Percentiles rank a stretch among this genome's conserved stretches.
Conservation (phyloP, 2,113 vertebrate genomes). For the Oryzias celebensis region DNA sequence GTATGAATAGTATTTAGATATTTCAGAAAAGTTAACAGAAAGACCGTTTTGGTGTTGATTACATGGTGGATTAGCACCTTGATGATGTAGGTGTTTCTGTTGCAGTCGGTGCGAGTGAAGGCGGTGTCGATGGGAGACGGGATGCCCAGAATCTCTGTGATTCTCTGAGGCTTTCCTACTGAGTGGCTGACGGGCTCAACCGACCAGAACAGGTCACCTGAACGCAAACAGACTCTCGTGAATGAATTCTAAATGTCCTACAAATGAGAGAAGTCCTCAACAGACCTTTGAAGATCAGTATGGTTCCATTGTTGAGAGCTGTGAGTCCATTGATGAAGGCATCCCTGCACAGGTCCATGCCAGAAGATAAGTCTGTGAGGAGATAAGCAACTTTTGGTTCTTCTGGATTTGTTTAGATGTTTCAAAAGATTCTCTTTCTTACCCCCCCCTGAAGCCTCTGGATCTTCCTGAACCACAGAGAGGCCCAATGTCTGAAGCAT, state of each 20-base stretch:
- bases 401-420: no score
- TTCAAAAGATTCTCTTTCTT: not conserved
- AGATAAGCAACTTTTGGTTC: no score
- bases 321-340: constrained; percentile 82
- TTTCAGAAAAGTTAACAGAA: not conserved
- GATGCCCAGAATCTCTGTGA: constrained; percentile 84
- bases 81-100: constrained; percentile 87
- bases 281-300: constrained; percentile 87
- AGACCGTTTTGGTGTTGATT: not conserved
- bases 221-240: not conserved
- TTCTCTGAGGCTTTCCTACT: constrained; percentile 73
- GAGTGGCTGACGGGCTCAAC: constrained; percentile 73
- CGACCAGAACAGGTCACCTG: constrained; percentile 89
- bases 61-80: constrained; percentile 75
- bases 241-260: no score
- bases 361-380: constrained; percentile 4
- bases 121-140: constrained; percentile 86
- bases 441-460: constrained; percentile 23
- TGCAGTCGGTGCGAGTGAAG: constrained; percentile 90
- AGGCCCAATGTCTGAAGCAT: constrained; percentile 29
- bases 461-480: not conserved
- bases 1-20: not conserved
- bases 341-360: constrained; percentile 80
- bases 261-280: not conserved
- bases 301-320: constrained; percentile 83